Percentiles rank a stretch among this genome's conserved stretches.
phyloP scores from a whole-genome alignment of 1,140 invertebrate genomes.

The Drosophila ananassae region DNA sequence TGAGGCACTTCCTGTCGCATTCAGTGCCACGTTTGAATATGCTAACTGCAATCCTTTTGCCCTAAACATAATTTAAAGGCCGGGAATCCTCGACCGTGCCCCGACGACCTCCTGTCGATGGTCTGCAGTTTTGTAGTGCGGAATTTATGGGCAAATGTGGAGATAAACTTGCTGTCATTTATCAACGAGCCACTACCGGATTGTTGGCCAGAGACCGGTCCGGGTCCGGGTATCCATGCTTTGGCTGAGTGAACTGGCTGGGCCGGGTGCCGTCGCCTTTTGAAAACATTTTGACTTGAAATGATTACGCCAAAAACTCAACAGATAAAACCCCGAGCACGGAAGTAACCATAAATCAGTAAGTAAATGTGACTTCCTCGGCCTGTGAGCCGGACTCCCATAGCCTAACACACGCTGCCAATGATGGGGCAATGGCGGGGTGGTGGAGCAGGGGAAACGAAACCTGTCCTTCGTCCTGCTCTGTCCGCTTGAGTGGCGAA shows the following conservation, averaged over 20 bases:
- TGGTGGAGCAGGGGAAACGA: background rate
- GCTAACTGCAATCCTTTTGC: constrained; percentile 63
- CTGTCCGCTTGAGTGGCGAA: constrained; percentile 28
- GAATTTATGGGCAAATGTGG: constrained; percentile 77
- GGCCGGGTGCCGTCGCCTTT: constrained; percentile 33
- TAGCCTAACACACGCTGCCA: constrained; percentile 27
- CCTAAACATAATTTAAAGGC: constrained; percentile 57
- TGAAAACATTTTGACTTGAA: constrained; percentile 76
- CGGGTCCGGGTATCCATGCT: background rate
- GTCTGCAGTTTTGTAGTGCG: constrained; percentile 75
- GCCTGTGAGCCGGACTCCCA: constrained; percentile 13
- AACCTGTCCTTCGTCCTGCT: constrained; percentile 6
- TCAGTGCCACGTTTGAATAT: constrained; percentile 34
- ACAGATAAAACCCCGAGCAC: constrained; percentile 71
- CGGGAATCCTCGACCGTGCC: background rate
- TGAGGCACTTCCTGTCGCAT: constrained; percentile 40
- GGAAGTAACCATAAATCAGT: constrained; percentile 79
- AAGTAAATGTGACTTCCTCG: constrained; percentile 71
- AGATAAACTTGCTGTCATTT: constrained; percentile 79
- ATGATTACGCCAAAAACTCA: constrained; percentile 81
- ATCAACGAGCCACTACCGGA: constrained; percentile 66
- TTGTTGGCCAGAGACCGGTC: constrained; percentile 12
- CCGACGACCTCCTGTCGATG: constrained; percentile 48
- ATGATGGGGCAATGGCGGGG: constrained; percentile 8
- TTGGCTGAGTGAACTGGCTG: constrained; percentile 10